Percentiles rank a stretch among this genome's conserved stretches.
Evolutionary conservation across 2,797 vertebrate genomes (phyloP).

Genomic region (Rhincodon typus): DNA sequence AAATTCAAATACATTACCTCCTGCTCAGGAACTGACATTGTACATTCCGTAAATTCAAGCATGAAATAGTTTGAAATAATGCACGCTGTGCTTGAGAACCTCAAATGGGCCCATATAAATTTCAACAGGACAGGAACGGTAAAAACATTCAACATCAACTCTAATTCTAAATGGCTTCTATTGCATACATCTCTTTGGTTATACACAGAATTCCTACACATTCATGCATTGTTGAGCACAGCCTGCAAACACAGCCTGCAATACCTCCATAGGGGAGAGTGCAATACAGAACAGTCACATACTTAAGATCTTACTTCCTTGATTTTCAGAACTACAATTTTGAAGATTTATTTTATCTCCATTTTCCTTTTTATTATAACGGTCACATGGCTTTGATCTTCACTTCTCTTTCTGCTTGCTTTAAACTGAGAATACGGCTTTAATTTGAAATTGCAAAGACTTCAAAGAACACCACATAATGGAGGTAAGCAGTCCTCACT

Average conservation of each 20-base stretch:
- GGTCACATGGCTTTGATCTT: neutral
- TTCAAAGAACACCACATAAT: neutral
- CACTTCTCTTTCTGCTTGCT: neutral
- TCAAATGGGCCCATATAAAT: neutral
- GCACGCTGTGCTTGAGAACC: neutral
- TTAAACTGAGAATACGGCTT: no score
- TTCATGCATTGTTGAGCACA: neutral
- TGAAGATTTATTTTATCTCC: neutral
- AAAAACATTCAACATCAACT: neutral
- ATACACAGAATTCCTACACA: neutral
- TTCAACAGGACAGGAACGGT: neutral
- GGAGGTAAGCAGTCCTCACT: neutral
- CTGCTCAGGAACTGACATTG: neutral
- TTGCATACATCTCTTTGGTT: neutral
- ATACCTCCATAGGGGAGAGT: neutral
- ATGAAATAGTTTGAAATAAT: neutral
- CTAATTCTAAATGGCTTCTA: neutral
- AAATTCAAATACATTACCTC: neutral
- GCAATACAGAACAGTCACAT: neutral
- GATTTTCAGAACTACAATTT: neutral
- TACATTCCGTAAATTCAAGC: neutral
- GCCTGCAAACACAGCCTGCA: neutral
- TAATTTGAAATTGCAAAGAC: slow-evolving; percentile 1
- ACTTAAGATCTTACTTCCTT: neutral
- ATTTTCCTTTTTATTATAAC: neutral